These are phyloP conservation scores for Eutolmus rufibarbis DNA, from an alignment of 2,888 invertebrate genomes.

Conservation along the genomic window DNA sequence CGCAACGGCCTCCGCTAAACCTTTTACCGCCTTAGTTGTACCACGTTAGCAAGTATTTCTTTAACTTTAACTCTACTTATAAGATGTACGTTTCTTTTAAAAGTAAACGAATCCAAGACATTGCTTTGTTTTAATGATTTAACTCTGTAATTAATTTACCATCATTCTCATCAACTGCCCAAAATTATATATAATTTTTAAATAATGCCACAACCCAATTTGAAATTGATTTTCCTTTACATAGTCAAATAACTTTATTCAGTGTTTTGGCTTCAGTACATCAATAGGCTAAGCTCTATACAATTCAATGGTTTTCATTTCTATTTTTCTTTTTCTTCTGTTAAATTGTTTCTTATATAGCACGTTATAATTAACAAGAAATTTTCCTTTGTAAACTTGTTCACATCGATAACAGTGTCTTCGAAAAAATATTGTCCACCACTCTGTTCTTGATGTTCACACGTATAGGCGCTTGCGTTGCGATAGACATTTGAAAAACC, in stretches of 20 bases:
- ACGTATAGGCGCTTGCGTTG: neutral
- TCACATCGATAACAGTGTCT: neutral
- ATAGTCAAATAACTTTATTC: neutral
- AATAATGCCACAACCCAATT: neutral
- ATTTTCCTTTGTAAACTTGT: constrained; percentile 4
- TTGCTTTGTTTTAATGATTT: no score
- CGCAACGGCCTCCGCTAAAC: constrained; percentile 77
- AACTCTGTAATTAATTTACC: neutral
- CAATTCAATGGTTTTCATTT: constrained; percentile 4
- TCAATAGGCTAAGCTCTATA: constrained; percentile 19
- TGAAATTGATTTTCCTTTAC: neutral
- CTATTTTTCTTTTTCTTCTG: neutral
- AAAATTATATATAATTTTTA: neutral
- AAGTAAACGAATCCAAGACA: neutral
- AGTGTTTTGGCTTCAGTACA: neutral
- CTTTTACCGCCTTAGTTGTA: constrained; percentile 73
- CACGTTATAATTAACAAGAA: constrained; percentile 16
- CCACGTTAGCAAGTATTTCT: neutral
- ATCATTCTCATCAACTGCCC: neutral
- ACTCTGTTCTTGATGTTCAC: neutral
- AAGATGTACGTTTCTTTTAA: neutral
- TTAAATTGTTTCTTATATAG: neutral
- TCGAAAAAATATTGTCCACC: constrained; percentile 25
- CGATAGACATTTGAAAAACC: neutral
- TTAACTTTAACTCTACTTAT: neutral